A percentile compares a stretch with the other conserved stretches of the same genome.
Evolutionary conservation across 2,797 vertebrate species (phyloP).

Genomic region (Urosaurus nigricauda): DNA sequence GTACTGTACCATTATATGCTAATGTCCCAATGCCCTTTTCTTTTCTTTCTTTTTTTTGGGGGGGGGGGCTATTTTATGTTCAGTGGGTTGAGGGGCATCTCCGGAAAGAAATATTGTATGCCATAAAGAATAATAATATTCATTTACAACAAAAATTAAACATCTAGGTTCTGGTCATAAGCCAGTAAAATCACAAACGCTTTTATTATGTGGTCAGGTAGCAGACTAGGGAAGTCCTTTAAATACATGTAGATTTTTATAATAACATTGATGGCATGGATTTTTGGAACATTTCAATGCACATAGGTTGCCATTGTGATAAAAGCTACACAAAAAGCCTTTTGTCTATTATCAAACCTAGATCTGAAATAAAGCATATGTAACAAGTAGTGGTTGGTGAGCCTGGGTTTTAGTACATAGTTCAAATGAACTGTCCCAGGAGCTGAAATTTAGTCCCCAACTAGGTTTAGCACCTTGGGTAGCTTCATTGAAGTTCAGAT

Average conservation of each 20-base stretch:
- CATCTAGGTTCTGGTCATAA: neutral
- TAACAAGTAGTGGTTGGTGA: no score
- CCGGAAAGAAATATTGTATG: constrained; percentile 2
- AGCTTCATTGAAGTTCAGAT: no score
- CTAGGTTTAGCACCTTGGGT: no score
- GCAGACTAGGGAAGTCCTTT: neutral
- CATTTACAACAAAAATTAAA: neutral
- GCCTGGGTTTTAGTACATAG: no score
- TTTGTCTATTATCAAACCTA: no score
- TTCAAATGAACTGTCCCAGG: no score
- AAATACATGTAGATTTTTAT: neutral
- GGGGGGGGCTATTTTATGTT: neutral
- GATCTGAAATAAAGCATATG: no score
- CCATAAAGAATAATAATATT: neutral
- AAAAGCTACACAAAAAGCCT: neutral
- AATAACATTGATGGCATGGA: neutral
- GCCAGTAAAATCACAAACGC: neutral
- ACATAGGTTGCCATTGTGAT: neutral
- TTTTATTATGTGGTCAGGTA: neutral
- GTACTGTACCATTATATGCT: neutral
- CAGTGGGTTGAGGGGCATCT: neutral
- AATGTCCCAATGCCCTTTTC: neutral
- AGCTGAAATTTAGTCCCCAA: no score
- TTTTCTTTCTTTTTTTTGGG: no score
- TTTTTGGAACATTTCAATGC: neutral